Evolutionary conservation across 2,113 vertebrate genomes (phyloP).

Genomic region (Mus pahari): DNA sequence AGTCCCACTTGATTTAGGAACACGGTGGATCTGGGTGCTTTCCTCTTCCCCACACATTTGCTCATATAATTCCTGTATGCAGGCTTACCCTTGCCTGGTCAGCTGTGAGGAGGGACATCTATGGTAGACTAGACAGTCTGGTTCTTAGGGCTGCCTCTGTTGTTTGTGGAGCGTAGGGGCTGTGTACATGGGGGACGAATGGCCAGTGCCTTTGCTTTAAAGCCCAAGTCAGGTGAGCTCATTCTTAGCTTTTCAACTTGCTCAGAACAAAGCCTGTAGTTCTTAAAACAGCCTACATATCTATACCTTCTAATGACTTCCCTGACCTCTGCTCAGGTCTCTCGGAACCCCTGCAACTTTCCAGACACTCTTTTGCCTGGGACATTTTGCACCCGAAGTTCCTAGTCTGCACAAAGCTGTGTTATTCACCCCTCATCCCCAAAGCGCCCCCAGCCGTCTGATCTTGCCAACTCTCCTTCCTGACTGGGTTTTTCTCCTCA

Average conservation of each 20-base stretch:
- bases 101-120: not conserved
- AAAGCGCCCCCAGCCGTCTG: not conserved
- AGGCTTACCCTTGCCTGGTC: not conserved
- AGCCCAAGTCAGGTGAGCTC: not conserved
- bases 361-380: not conserved
- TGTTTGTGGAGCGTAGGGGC: accelerated
- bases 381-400: not conserved
- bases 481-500: not conserved
- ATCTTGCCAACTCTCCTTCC: not conserved
- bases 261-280: not conserved
- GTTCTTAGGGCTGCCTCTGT: not conserved
- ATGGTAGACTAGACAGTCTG: not conserved
- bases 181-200: not conserved
- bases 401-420: not conserved
- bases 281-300: too few relatives aligned
- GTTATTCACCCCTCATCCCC: not conserved
- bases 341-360: not conserved
- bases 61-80: not conserved
- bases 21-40: too few relatives aligned
- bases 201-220: not conserved
- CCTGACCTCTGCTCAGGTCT: not conserved
- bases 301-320: too few relatives aligned
- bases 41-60: not conserved
- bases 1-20: not conserved
- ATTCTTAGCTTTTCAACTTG: not conserved